These are phyloP conservation scores for Phrynocephalus versicolor DNA, from an alignment of 2,113 vertebrate genomes.

Conservation along the genomic window DNA sequence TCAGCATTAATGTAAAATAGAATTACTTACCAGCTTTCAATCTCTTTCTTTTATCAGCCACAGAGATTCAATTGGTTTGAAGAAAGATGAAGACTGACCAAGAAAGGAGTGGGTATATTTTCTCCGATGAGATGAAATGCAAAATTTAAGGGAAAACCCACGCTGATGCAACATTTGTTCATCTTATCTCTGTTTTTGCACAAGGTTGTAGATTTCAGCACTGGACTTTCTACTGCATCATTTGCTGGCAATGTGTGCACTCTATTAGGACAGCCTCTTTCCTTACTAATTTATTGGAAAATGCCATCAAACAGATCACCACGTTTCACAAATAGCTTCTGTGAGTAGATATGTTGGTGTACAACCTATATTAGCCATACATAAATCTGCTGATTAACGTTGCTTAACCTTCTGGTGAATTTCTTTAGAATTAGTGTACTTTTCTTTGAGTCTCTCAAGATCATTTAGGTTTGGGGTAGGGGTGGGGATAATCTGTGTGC, in stretches of 20 bases:
- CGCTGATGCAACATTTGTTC: not conserved
- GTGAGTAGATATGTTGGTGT: not conserved
- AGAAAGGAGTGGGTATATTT: too few relatives aligned
- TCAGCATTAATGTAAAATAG: not conserved
- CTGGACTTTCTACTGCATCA: not conserved
- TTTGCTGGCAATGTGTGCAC: not conserved
- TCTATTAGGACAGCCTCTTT: not conserved
- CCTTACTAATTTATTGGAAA: not conserved
- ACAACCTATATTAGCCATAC: not conserved
- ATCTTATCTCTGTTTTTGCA: slow-evolving; percentile 33
- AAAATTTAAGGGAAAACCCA: not conserved
- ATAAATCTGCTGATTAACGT: not conserved
- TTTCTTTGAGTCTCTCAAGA: not conserved
- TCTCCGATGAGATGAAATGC: not conserved
- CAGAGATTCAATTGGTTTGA: not conserved
- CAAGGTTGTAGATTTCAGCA: not conserved
- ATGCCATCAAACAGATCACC: too few relatives aligned
- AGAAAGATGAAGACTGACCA: not conserved
- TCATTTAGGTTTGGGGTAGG: not conserved
- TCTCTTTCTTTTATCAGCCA: not conserved
- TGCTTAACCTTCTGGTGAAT: not conserved
- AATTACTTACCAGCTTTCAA: not conserved
- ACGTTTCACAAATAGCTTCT: not conserved
- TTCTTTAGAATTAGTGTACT: not conserved
- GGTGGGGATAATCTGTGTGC: not conserved